A percentile compares a stretch with the other conserved stretches of the same genome.
Evolutionary conservation across 2,113 vertebrate genomes (phyloP).

Genomic region (Taurulus bubalis): DNA sequence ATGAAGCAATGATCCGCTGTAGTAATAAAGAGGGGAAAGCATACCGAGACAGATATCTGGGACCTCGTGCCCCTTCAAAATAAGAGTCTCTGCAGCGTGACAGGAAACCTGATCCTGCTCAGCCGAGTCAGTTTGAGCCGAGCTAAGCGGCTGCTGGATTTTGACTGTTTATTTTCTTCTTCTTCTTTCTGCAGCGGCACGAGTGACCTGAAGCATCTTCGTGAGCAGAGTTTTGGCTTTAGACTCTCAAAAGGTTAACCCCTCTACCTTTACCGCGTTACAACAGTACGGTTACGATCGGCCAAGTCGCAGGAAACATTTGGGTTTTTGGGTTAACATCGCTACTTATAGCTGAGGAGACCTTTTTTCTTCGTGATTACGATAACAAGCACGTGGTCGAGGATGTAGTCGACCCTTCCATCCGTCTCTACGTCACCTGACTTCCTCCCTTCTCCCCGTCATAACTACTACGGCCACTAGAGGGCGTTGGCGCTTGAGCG

Average conservation of each 20-base stretch:
- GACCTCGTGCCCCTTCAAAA: constrained; percentile 8
- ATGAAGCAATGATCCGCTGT: background rate
- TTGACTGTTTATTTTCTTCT: constrained; percentile 10
- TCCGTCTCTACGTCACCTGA: too few species aligned
- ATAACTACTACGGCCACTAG: background rate
- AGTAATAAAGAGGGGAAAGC: background rate
- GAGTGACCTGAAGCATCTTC: constrained; percentile 42
- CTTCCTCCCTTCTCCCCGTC: background rate
- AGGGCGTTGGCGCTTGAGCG: too few species aligned
- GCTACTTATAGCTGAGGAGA: background rate
- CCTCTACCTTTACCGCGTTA: background rate
- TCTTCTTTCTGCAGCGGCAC: background rate
- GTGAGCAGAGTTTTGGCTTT: constrained; percentile 7
- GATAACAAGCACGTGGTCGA: background rate
- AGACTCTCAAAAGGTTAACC: background rate
- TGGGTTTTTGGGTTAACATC: background rate
- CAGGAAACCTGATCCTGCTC: constrained; percentile 9
- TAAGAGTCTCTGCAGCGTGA: constrained; percentile 31
- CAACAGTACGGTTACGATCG: too few species aligned
- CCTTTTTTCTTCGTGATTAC: background rate
- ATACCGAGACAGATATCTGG: background rate
- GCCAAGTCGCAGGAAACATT: background rate
- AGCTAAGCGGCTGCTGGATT: constrained; percentile 47
- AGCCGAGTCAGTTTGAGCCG: constrained; percentile 13
- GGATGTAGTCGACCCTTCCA: background rate